Conservation (phyloP, 2,888 invertebrate species). For the Pedicia rivosa region DNA sequence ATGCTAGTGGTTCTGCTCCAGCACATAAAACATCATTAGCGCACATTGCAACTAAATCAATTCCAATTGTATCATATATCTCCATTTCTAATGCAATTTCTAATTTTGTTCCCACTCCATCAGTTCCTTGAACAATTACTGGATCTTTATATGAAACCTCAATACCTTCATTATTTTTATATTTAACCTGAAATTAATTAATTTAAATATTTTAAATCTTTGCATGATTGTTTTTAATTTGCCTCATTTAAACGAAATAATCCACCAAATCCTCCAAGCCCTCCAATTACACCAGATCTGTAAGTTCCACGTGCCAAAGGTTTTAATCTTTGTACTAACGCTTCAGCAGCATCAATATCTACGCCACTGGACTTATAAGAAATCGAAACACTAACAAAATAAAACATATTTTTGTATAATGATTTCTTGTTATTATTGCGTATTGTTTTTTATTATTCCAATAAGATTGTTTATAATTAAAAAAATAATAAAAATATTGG, state of each 20-base stretch:
- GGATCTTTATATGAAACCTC: constrained; percentile 51
- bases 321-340: constrained; percentile 68
- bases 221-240: constrained; percentile 21
- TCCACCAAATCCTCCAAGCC: constrained; percentile 87
- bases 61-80: constrained; percentile 72
- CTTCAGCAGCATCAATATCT: constrained; percentile 83
- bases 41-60: constrained; percentile 96
- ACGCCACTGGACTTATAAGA: constrained; percentile 88
- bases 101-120: constrained; percentile 94
- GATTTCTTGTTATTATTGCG: too few species aligned
- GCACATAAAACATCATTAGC: constrained; percentile 92
- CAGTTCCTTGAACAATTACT: constrained; percentile 82
- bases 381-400: constrained; percentile 23
- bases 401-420: constrained; percentile 6
- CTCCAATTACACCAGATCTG: constrained; percentile 61
- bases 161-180: constrained; percentile 11
- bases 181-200: constrained; percentile 1
- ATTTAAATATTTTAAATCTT: background rate
- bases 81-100: constrained; percentile 71
- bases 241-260: constrained; percentile 72
- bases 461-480: too few species aligned
- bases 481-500: too few species aligned
- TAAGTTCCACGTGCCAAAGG: constrained; percentile 64
- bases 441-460: too few species aligned
- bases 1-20: constrained; percentile 90